phyloP scores from a whole-genome alignment of 2,113 vertebrate species.

The Noctilio leporinus region DNA sequence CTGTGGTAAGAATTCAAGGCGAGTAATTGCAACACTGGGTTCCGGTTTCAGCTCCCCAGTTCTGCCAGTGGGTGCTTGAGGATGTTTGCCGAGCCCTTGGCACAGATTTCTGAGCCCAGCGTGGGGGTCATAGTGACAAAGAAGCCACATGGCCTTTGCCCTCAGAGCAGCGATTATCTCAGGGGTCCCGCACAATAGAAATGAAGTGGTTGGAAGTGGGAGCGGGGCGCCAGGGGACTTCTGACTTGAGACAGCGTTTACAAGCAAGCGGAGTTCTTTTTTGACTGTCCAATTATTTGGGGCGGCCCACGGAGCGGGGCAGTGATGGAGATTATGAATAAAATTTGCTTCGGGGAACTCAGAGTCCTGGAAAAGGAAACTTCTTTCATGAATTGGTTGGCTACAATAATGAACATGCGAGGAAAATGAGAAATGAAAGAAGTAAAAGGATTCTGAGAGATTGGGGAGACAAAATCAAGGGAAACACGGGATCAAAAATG shows the following conservation, averaged over 20 bases:
- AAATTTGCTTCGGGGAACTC: background rate
- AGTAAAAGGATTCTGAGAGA: background rate
- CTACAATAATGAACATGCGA: background rate
- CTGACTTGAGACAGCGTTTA: background rate
- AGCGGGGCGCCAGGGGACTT: background rate
- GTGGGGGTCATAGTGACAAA: background rate
- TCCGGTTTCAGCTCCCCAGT: background rate
- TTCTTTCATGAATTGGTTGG: background rate
- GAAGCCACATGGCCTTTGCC: background rate
- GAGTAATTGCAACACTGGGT: background rate
- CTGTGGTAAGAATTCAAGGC: background rate
- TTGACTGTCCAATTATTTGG: background rate
- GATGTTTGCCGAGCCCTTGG: background rate
- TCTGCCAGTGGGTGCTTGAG: rapidly evolving
- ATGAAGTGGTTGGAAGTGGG: background rate
- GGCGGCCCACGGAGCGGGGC: background rate
- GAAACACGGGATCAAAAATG: background rate
- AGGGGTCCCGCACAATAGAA: background rate
- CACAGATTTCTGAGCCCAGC: background rate
- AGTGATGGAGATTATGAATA: background rate
- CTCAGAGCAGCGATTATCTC: background rate
- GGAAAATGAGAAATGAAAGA: background rate
- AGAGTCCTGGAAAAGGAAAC: background rate
- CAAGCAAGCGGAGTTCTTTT: background rate
- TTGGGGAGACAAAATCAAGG: background rate